Evolutionary conservation across 2,888 invertebrate genomes (phyloP), one percentile per base, ranked within the genome.

Genomic region (Lacanobia oleracea): DNA sequence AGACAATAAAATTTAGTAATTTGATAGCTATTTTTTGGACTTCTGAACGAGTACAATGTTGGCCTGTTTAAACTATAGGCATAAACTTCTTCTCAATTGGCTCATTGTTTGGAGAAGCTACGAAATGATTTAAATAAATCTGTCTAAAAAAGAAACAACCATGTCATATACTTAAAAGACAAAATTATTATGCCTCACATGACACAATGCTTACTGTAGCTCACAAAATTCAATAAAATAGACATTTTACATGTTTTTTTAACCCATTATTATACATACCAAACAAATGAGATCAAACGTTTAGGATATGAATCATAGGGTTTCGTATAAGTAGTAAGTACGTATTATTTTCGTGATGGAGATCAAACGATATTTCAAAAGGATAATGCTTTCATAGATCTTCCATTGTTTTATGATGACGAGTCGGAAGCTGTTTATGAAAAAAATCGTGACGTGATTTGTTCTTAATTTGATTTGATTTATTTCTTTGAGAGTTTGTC

Each of bases 221-320:
- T 21, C 40, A 18, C 14, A 10, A 27, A 40, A 12, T 73, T 45
- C 16, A 27, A 37, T 63, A 74, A 72, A 72, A 64, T 27, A 27
- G 8, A 57, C 6, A 12, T 33, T 53, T 60, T 51, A 37, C 4
- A n/a, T 62, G 27, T 75, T 71, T 48, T 45, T 9, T 16, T 77
- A 75, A 70, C 56, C 45, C 21, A 53, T 71, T 71, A n/a, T 23
- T 50, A 14, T 18, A 40, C 1, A 27, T 23, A 62, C n/a, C 40
- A 62, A 68, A 5, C 21, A 68, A 80, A 80, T 51, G 57, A 70
- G 78, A 75, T 75, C 66, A 78, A 80, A 81, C 62, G 56, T 40
- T 67, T 48, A 9, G 33, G 21, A 33, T 48, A 21, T 79, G 72
- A 72, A 62, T 77, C 82, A 72, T 59, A 51, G 7, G 21, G n/a